Percentiles rank a stretch among this genome's conserved stretches.
Conservation (phyloP, 2,113 vertebrate species). For the Axis porcinus region DNA sequence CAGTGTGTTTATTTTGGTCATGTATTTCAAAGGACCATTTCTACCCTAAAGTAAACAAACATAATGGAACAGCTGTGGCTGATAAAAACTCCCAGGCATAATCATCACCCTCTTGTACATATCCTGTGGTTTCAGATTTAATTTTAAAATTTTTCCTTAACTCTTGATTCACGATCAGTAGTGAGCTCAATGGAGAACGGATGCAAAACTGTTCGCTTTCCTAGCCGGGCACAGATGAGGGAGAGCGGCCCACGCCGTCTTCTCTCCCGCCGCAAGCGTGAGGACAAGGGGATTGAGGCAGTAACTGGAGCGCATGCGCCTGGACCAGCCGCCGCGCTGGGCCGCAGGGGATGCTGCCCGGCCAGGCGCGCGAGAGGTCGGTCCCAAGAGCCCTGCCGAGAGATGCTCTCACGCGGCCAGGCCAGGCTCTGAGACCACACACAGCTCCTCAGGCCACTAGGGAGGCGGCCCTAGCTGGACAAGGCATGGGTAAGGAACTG, state of each 20-base stretch:
- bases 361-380: neutral
- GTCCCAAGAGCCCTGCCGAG: neutral
- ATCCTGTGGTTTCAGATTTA: conserved; percentile 65
- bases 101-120: conserved; percentile 67
- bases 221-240: neutral
- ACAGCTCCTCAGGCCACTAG: neutral
- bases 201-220: neutral
- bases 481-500: neutral
- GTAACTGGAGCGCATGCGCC: neutral
- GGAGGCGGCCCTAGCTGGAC: neutral
- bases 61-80: conserved; percentile 73
- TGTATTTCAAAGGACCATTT: conserved; percentile 73
- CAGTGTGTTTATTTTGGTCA: conserved; percentile 71
- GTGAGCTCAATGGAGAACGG: neutral
- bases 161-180: conserved; percentile 53
- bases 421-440: neutral
- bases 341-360: neutral
- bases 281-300: rapidly evolving
- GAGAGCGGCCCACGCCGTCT: rapidly evolving
- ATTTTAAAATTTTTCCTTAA: conserved; percentile 55
- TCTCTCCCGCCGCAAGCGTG: rapidly evolving
- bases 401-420: rapidly evolving
- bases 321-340: rapidly evolving
- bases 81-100: conserved; percentile 67
- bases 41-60: conserved; percentile 70